Conservation (phyloP, 1,140 invertebrate species). For the Aradophagus sp. region DNA sequence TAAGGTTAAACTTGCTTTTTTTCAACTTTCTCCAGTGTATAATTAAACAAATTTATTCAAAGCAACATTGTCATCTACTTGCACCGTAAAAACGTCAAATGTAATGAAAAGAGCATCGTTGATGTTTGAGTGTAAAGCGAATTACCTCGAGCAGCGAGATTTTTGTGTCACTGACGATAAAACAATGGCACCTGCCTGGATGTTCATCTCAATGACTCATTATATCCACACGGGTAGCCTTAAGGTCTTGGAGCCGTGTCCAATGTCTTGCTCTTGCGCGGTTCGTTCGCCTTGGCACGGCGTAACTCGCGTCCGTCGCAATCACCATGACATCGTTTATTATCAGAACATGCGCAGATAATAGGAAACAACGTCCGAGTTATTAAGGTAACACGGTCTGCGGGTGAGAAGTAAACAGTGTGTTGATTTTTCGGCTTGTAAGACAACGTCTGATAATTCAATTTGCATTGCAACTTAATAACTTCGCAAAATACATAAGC, state of each 20-base stretch:
- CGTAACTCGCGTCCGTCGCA: slow-evolving; percentile 21
- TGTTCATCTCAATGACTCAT: slow-evolving; percentile 30
- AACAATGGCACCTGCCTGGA: slow-evolving; percentile 33
- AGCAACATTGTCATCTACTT: too few species aligned
- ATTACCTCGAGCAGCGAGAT: neutral
- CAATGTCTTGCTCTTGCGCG: too few species aligned
- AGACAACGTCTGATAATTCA: slow-evolving; percentile 6
- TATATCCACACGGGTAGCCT: too few species aligned
- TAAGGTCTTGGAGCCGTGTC: too few species aligned
- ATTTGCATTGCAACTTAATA: slow-evolving; percentile 33
- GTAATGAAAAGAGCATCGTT: slow-evolving; percentile 2
- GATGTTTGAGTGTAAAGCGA: neutral
- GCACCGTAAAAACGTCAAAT: too few species aligned
- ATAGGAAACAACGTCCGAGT: slow-evolving; percentile 9
- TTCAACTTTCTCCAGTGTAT: too few species aligned
- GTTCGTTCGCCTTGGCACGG: slow-evolving; percentile 51
- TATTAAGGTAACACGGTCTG: neutral
- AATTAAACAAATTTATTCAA: too few species aligned
- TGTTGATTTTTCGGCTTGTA: neutral
- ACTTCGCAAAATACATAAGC: slow-evolving; percentile 17
- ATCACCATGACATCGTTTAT: slow-evolving; percentile 43
- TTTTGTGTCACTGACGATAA: slow-evolving; percentile 6
- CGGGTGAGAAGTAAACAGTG: too few species aligned
- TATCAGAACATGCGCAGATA: slow-evolving; percentile 16
- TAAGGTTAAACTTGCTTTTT: too few species aligned